Base-by-base conservation (phyloP, 2,888 invertebrate species). In the Adelphocoris suturalis region DNA sequence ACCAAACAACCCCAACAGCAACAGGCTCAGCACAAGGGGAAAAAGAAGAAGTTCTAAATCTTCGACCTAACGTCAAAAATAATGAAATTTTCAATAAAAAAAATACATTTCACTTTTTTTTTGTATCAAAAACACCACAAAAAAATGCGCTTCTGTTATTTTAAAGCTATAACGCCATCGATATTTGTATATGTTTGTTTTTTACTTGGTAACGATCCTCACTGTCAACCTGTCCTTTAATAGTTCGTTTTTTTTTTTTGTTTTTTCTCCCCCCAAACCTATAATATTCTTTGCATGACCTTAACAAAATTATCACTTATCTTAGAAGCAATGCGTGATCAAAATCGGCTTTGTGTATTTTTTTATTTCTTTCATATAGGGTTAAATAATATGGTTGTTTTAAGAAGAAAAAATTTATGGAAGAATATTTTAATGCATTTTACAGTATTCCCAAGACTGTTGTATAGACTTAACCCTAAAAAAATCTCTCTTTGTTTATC, bases 401-500 rank as follows among this genome's bases (percentile, higher is more conserved):
- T 46, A 80, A 80, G 78, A 37, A 37, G 23, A 28, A 23, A 23
- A 23, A 23, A 68, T 68, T 0, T 12, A 68, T 52, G 52, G 47
- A 82, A 27, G 23, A 82, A 46, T 86, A 57, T 68, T 86, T 75
- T 86, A 75, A 75, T 75, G 86, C 86, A 86, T 86, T 86, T 89
- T 46, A 81, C 89, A 89, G 81, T 89, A 61, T 89, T 80, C 61
- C 89, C 81, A 89, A 89, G 89, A 89, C 89, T 89, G 89, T 89
- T 89, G 88, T 88, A 88, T 57, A 89, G 89, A 81, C 76, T 80
- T 80, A n/a, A 78, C 52, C 85, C 82, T 82, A 76, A 86, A 75
- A 75, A 23, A 28, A 11, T 75, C 23, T 75, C 48, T 68, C 55
- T 75, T 47, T 13, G 23, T 75, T 61, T 19, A 27, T 84, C 27